Base-by-base conservation (phyloP, 1,140 invertebrate species). In the Ptiloglossa arizonensis region DNA sequence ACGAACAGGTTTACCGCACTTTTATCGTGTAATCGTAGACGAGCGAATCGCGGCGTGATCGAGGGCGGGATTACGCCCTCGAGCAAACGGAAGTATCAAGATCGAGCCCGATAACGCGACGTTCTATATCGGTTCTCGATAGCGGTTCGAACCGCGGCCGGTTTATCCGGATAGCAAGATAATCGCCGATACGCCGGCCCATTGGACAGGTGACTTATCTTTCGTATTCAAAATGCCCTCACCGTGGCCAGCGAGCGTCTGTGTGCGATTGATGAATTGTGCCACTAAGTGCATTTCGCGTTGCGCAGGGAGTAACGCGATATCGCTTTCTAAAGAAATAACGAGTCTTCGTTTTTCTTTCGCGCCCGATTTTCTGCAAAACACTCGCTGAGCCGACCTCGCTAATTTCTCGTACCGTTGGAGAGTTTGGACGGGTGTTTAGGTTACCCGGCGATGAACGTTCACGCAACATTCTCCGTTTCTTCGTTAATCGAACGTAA, bases 121-220 rank as follows among this genome's bases (percentile, higher is more conserved):
- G 75, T 54, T 89, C 85, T 86, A 89, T 88, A 90, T 90, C 86
- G 87, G 85, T 88, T 82, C 86, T 87, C 85, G 86, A 89, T 89
- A 88, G 85, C 85, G 83, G 82, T 85, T 79, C 80, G 85, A 74
- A 83, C 66, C 78, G 32, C 29, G 24, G 70, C 90, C 88, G 88
- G 90, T 91, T 91, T 90, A 90, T 89, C 89, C 90, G 86, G 88
- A 90, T 90, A 87, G 87, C 83, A 89, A 57, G 87, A 91, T 91
- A 91, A 92, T 92, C 89, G 87, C 86, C 59, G 84, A 86, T 84
- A 89, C 86, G 79, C 84, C 83, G 64, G 44, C 64, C 86, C 84
- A 84, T 86, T 77, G 83, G 86, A 87, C 89, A 90, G 88, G 87
- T 91, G 90, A 91, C 88, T 90, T 91, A 90, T 91, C 88, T 88